phyloP scores from a whole-genome alignment of 2,888 invertebrate species.

The Drosophila melanocephala region DNA sequence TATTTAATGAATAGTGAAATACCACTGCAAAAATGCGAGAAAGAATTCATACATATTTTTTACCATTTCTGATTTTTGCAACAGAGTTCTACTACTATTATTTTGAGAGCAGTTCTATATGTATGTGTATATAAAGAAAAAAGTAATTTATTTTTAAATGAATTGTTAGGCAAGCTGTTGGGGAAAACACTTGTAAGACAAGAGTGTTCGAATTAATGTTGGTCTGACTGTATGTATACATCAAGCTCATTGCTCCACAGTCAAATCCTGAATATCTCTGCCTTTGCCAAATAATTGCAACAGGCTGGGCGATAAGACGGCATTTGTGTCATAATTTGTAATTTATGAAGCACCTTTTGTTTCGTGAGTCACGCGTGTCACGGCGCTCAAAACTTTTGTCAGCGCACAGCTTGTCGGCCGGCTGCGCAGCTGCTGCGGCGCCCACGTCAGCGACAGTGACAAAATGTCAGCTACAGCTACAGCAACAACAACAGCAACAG shows the following conservation, averaged over 20 bases:
- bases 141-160: too few relatives aligned
- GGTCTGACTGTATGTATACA: not conserved
- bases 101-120: not conserved
- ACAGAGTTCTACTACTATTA: not conserved
- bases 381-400: constrained; percentile 38
- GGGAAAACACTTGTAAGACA: too few relatives aligned
- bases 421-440: constrained; percentile 31
- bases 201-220: not conserved
- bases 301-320: not conserved
- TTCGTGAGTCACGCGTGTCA: constrained; percentile 38
- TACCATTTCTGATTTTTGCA: not conserved
- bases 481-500: constrained; percentile 6
- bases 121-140: too few relatives aligned
- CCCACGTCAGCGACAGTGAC: constrained; percentile 52
- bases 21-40: not conserved
- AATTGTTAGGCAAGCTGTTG: too few relatives aligned
- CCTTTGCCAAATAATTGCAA: not conserved
- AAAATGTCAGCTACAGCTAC: constrained; percentile 46
- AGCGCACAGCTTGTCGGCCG: constrained; percentile 8
- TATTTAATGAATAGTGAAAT: not conserved
- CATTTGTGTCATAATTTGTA: constrained; percentile 16
- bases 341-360: constrained; percentile 30
- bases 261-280: not conserved
- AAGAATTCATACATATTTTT: not conserved
- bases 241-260: not conserved